Conservation (phyloP, 2,113 vertebrate species). For the Sinocyclocheilus anophthalmus region DNA sequence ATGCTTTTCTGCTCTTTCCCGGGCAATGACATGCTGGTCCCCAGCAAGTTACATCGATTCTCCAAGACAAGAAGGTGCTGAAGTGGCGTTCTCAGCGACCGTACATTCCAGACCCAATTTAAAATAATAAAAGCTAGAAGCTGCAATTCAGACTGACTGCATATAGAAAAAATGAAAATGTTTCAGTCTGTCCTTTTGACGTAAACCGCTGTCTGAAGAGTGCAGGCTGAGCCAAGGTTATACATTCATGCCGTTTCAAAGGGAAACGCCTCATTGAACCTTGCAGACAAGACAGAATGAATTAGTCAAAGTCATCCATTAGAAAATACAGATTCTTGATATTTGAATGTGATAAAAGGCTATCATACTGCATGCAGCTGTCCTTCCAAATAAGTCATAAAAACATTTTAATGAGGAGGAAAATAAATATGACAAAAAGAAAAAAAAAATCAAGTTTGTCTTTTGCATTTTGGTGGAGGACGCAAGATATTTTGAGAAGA, state of each 20-base stretch:
- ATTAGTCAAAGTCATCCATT: conserved; percentile 35
- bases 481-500: not conserved
- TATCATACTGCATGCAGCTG: not conserved
- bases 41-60: not conserved
- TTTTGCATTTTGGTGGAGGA: conserved; percentile 37
- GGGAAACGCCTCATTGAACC: conserved; percentile 22
- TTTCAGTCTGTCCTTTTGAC: not conserved
- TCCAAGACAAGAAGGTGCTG: conserved; percentile 1
- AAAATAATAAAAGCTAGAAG: conserved; percentile 4
- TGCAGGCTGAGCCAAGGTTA: conserved; percentile 26
- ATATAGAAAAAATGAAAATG: conserved; percentile 3
- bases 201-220: not conserved
- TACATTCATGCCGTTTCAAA: conserved; percentile 13
- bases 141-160: not conserved
- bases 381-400: not conserved
- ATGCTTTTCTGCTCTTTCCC: not conserved
- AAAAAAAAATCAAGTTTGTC: conserved; percentile 14
- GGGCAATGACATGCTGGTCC: too few relatives aligned
- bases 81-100: conserved; percentile 18
- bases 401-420: not conserved
- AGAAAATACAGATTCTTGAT: not conserved
- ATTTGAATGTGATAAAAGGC: not conserved
- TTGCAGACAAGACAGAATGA: not conserved
- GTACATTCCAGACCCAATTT: too few relatives aligned
- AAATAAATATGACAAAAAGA: conserved; percentile 15